Percentiles rank a stretch among this genome's conserved stretches.
Evolutionary conservation across 2,797 vertebrate genomes (phyloP).

Genomic region (Steatocranus sp.): DNA sequence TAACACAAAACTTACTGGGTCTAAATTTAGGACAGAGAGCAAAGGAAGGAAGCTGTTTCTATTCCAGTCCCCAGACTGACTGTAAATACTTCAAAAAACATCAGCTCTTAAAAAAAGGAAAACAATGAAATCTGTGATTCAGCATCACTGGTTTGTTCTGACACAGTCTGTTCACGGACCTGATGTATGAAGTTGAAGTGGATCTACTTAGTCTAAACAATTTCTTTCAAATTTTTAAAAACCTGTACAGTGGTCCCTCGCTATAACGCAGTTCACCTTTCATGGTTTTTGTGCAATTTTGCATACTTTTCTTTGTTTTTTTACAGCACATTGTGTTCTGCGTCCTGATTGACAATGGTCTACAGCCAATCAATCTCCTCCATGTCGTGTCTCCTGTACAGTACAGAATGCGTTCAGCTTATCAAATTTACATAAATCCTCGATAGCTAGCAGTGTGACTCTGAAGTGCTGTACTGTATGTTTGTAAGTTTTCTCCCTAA

Average conservation of each 20-base stretch:
- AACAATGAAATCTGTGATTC: background rate
- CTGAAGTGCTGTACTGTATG: accelerated
- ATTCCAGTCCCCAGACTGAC: background rate
- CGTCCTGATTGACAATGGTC: accelerated
- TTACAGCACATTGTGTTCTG: background rate
- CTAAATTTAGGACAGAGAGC: conserved; percentile 43
- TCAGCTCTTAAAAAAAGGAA: background rate
- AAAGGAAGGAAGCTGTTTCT: conserved; percentile 14
- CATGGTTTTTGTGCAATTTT: background rate
- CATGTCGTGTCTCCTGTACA: accelerated
- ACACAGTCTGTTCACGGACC: background rate
- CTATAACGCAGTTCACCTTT: background rate
- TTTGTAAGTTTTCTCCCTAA: background rate
- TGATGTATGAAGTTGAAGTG: background rate
- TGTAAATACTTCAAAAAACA: background rate
- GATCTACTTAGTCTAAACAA: background rate
- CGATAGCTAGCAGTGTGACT: background rate
- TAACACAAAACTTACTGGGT: conserved; percentile 2
- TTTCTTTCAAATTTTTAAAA: background rate
- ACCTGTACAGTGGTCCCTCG: background rate
- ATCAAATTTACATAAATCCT: background rate
- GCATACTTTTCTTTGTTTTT: background rate
- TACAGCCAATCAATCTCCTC: background rate
- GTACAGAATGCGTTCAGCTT: background rate
- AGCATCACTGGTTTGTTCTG: background rate